Evolutionary conservation across 2,888 invertebrate species (phyloP), one percentile per base, ranked within the genome.

Genomic region (Agrotis exclamationis): DNA sequence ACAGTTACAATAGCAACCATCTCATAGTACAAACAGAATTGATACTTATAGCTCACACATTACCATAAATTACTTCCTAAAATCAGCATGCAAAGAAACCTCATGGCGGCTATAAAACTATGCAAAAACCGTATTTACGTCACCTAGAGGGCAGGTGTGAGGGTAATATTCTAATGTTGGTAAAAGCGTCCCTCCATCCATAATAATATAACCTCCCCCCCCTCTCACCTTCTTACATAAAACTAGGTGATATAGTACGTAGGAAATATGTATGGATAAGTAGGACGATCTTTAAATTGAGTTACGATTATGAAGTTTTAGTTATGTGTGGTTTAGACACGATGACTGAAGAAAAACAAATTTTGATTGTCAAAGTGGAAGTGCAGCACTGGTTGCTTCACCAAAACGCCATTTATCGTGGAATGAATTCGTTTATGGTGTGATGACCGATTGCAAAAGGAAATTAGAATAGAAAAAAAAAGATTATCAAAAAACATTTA

Each of bases 141-240:
- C 91, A 71, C 69, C 89, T 85, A 80, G 77, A 91, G 91, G 47
- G 90, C 90, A 94, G 93, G 94, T 94, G 94, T 87, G 90, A 89
- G 89, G 87, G 93, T 90, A 94, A 94, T 94, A 95, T 95, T 95
- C 93, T 95, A 95, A 95, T 95, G 94, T 92, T 86, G 91, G 92
- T 90, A 88, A 90, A 63, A 92, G 92, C 91, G 91, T 89, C 91
- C 92, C 92, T 91, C 92, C 92, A 94, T 95, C 93, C 90, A 94
- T 95, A 94, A 93, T 93, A 94, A 94, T 94, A 91, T 91, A 39
- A 39, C 39, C 39, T 39, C 39, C 89, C 88, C 89, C 88, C 84
- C 86, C 87, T 85, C 79, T 80, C 85, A 82, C 87, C 87, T 87
- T 85, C 87, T 83, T 82, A 84, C 86, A 81, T 88, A 87, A 85